Base-by-base conservation (phyloP, 2,888 invertebrate genomes). In the Euphydryas editha region DNA sequence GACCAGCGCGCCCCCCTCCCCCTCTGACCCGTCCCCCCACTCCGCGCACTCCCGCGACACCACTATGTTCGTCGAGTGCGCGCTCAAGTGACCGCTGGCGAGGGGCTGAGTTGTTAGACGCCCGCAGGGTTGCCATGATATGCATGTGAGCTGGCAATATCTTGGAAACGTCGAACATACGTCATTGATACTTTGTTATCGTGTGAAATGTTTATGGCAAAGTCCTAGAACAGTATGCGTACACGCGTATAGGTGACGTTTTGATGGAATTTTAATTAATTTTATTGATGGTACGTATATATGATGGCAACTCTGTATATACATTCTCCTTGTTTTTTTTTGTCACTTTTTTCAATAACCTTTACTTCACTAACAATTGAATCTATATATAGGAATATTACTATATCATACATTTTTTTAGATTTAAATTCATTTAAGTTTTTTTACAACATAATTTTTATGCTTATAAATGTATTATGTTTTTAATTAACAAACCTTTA, bases 1-100 rank as follows among this genome's bases (percentile, higher is more conserved):
- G 47, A 57, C 63, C 75, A 8, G 67, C 55, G 66, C 39, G 59
- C 72, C 67, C 39, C 70, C 67, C 59, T 67, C 70, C 59, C 70
- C 68, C 36, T 72, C 68, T 57, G 5, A 17, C 44, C 51, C 71
- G 62, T 62, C 65, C 62, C 62, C 61, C 72, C 21, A 71, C 72
- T 36, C 71, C 71, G 8, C 76, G 60, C 36, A 37, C 47, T 49
- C 60, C 37, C 64, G 61, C 30, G 49, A 65, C 44, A 68, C 64
- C 59, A 77, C 80, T 49, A 82, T 91, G 10, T 92, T 86, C 84
- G 88, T 92, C 13, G 90, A 93, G 77, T 93, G 92, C 82, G 93
- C 92, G 24, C 91, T 93, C 78, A 93, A 93, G 86, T 93, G 90
- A 92, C 66, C 62, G 60, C 64, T 42, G 36, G 59, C 20, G 21